Conservation (phyloP, 35 echinoderm and acorn worm species). For the Heliocidaris erythrogramma region DNA sequence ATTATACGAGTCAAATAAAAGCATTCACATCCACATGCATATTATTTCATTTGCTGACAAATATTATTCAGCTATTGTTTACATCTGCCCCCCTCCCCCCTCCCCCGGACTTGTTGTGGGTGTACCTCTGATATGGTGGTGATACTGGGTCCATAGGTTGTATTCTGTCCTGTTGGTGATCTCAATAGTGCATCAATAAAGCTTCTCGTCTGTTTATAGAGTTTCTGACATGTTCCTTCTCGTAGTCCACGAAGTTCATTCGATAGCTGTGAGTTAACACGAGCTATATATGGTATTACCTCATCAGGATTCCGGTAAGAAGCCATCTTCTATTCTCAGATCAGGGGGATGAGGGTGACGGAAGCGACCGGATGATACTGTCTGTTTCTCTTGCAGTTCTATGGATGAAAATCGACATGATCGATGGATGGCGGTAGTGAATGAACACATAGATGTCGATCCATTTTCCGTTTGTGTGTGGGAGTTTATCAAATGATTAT, state of each 20-base stretch:
- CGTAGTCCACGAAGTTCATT: slow-evolving; percentile 67
- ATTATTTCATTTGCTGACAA: not conserved
- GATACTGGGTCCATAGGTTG: slow-evolving; percentile 87
- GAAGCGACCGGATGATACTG: not conserved
- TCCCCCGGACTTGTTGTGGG: no score
- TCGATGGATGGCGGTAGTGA: not conserved
- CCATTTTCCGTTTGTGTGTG: not conserved
- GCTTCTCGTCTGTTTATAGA: slow-evolving; percentile 90
- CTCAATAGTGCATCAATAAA: slow-evolving; percentile 87
- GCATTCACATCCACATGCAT: no score
- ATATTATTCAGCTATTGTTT: not conserved
- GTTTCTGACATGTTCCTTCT: slow-evolving; percentile 68
- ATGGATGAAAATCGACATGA: not conserved
- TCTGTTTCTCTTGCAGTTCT: not conserved
- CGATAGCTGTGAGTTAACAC: slow-evolving; percentile 73
- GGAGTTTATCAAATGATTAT: not conserved
- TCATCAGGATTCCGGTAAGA: slow-evolving; percentile 3
- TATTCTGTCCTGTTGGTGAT: slow-evolving; percentile 67
- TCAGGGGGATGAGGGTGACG: not conserved
- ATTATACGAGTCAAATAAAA: no score
- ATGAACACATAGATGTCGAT: not conserved
- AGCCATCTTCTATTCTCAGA: slow-evolving; percentile 6
- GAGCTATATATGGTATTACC: slow-evolving; percentile 64
- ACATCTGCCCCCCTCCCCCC: no score
- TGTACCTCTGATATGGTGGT: slow-evolving; percentile 63